phyloP scores from a whole-genome alignment of 1,140 invertebrate genomes.

The Carposina sasakii region DNA sequence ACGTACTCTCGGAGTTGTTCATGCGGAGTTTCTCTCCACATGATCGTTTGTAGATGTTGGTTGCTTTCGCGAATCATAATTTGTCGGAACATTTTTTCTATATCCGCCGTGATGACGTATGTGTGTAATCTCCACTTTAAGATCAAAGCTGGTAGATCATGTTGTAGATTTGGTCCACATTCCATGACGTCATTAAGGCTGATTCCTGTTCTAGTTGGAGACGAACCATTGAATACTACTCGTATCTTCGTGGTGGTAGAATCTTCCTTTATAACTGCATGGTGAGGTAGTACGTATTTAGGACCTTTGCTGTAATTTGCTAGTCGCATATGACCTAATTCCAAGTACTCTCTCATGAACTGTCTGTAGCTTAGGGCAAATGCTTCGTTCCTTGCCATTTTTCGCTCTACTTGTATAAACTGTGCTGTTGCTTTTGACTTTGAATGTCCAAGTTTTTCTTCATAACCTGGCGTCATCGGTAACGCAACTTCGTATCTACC shows the following conservation, averaged over 20 bases:
- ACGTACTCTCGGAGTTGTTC: constrained; percentile 19
- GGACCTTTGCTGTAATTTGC: not conserved
- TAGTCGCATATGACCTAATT: constrained; percentile 26
- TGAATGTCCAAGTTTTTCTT: constrained; percentile 12
- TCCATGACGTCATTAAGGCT: not conserved
- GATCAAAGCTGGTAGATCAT: not conserved
- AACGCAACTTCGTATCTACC: not conserved
- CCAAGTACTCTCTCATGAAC: constrained; percentile 31
- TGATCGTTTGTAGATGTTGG: constrained; percentile 35
- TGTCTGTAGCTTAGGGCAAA: constrained; percentile 15
- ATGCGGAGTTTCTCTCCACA: constrained; percentile 28
- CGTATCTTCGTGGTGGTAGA: not conserved
- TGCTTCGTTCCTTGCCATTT: constrained; percentile 11
- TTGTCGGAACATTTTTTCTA: constrained; percentile 40
- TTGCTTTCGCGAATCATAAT: constrained; percentile 26
- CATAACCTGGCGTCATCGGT: not conserved
- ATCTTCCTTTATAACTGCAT: not conserved
- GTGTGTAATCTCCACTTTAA: not conserved
- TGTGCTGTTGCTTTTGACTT: constrained; percentile 10
- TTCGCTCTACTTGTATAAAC: constrained; percentile 17
- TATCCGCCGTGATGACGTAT: constrained; percentile 35
- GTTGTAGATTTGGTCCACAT: not conserved
- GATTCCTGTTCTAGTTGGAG: not conserved
- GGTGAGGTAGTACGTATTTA: not conserved
- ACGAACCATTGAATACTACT: not conserved